Evolutionary conservation across 2,113 vertebrate genomes (phyloP).

Genomic region (Rallus limicola): DNA sequence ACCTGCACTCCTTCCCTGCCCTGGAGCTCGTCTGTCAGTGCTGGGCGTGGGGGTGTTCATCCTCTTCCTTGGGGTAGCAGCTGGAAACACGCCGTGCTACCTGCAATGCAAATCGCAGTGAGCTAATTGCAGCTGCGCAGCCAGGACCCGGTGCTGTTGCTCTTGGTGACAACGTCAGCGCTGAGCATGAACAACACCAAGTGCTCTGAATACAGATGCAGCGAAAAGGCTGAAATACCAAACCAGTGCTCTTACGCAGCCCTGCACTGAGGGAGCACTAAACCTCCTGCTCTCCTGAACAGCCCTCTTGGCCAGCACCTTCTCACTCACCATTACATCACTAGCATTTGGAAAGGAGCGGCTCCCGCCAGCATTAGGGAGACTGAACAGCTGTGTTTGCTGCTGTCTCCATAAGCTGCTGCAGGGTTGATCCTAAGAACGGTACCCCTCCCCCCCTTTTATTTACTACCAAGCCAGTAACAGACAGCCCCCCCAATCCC

Average conservation of each 20-base stretch:
- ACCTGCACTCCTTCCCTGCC: background rate
- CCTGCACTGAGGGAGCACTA: background rate
- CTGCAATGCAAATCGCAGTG: background rate
- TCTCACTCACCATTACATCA: background rate
- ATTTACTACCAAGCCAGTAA: background rate
- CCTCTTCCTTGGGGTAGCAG: fast-evolving
- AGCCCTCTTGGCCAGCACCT: background rate
- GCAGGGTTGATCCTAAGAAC: background rate
- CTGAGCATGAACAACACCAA: background rate
- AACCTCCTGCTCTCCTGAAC: background rate
- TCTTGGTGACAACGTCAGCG: background rate
- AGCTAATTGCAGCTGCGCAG: background rate
- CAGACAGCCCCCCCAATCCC: background rate
- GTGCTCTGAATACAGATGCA: background rate
- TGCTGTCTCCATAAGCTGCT: background rate
- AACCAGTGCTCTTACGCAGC: background rate
- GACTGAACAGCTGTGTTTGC: background rate
- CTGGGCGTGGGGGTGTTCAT: fast-evolving
- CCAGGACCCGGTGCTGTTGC: background rate
- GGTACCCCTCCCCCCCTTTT: background rate
- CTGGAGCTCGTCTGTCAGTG: background rate
- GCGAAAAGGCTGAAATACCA: background rate
- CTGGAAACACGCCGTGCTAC: fast-evolving
- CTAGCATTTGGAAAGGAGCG: background rate
- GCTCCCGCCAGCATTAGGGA: fast-evolving